Conservation (phyloP, 2,888 invertebrate species). For the Melieria picta region DNA sequence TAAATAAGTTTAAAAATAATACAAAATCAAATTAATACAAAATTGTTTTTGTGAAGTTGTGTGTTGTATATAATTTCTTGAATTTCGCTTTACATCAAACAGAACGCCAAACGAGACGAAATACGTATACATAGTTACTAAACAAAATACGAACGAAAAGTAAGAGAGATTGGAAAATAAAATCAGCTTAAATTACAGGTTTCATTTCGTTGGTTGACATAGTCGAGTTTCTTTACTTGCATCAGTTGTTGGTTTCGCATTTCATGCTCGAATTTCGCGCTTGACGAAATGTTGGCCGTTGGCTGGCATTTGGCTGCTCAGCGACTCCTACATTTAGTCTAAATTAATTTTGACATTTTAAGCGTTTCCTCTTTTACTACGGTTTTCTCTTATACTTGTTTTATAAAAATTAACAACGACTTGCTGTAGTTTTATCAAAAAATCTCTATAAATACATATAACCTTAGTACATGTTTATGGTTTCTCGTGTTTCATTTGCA, state of each 20-base stretch:
- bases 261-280: background rate
- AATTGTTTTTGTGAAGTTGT: slow-evolving; percentile 22
- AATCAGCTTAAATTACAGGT: slow-evolving; percentile 15
- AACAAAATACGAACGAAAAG: slow-evolving; percentile 26
- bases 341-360: background rate
- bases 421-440: slow-evolving; percentile 14
- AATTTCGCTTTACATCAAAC: background rate
- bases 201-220: background rate
- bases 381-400: too few species aligned
- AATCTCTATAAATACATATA: slow-evolving; percentile 17
- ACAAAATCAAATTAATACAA: slow-evolving; percentile 25
- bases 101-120: too few species aligned
- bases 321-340: background rate
- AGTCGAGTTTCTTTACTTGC: slow-evolving; percentile 1
- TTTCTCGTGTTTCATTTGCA: background rate
- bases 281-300: slow-evolving; percentile 8
- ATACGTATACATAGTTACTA: background rate
- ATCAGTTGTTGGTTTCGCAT: background rate
- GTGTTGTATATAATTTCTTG: background rate
- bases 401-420: slow-evolving; percentile 7
- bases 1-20: slow-evolving; percentile 24
- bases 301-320: background rate
- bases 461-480: slow-evolving; percentile 1
- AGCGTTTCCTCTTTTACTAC: slow-evolving; percentile 10
- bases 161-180: slow-evolving; percentile 30